phyloP scores from a whole-genome alignment of 2,888 invertebrate genomes.

The Geophilus truncorum region DNA sequence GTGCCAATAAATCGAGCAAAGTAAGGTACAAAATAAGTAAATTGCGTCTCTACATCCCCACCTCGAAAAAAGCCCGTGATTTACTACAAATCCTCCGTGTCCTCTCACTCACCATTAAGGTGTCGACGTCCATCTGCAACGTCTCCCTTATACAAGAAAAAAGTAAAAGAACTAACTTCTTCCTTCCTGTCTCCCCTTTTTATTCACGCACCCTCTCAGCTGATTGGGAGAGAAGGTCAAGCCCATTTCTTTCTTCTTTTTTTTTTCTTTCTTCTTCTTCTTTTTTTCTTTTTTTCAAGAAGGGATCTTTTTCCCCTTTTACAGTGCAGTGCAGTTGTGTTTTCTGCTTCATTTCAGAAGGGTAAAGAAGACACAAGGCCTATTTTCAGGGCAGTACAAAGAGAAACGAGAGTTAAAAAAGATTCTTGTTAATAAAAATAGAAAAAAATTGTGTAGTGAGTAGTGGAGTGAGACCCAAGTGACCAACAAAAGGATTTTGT shows the following conservation, averaged over 20 bases:
- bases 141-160: not conserved
- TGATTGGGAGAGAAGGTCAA: conserved; percentile 7
- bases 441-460: too few relatives aligned
- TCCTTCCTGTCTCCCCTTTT: not conserved
- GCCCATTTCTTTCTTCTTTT: not conserved
- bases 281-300: not conserved
- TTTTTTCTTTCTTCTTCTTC: too few relatives aligned
- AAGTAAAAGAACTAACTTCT: not conserved
- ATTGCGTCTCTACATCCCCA: too few relatives aligned
- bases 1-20: not conserved
- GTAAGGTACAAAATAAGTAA: not conserved
- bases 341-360: not conserved
- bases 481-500: not conserved
- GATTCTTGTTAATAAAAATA: too few relatives aligned
- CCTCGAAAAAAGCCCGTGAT: not conserved
- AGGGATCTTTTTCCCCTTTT: not conserved
- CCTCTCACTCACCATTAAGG: conserved; percentile 10
- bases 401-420: too few relatives aligned
- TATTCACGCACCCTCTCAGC: not conserved
- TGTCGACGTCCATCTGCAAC: not conserved
- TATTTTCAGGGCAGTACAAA: not conserved
- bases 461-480: not conserved
- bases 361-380: not conserved
- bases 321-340: not conserved
- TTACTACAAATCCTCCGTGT: not conserved